Percentiles rank a stretch among this genome's conserved stretches.
Evolutionary conservation across 2,113 vertebrate species (phyloP).

Genomic region (Rhombomys opimus): DNA sequence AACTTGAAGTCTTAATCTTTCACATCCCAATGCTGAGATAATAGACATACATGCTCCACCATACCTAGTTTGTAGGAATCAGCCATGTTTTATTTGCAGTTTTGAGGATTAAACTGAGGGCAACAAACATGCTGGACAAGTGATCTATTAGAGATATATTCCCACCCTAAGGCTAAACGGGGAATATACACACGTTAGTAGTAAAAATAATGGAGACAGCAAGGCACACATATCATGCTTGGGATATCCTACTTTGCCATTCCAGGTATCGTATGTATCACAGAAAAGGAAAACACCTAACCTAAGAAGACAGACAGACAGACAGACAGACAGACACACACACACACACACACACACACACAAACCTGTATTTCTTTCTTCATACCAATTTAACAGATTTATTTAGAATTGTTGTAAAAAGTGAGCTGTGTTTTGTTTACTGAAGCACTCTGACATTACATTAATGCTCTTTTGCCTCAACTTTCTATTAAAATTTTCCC

Average conservation of each 20-base stretch:
- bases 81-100: background rate
- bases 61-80: background rate
- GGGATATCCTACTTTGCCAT: slow-evolving; percentile 13
- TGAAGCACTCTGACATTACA: background rate
- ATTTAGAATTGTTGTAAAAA: background rate
- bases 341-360: background rate
- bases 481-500: background rate
- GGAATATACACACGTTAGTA: background rate
- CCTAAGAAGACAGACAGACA: background rate
- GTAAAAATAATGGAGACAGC: slow-evolving; percentile 34
- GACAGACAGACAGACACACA: background rate
- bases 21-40: background rate
- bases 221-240: background rate
- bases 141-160: background rate
- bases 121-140: background rate
- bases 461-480: background rate
- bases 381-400: background rate
- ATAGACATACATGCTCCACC: background rate
- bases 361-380: background rate
- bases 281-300: slow-evolving; percentile 1
- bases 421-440: background rate
- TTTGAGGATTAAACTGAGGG: background rate
- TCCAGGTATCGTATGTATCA: background rate
- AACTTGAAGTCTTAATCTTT: background rate
- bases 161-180: background rate